These are phyloP conservation scores for Phylloscopus trochilus DNA, from an alignment of 2,113 vertebrate species.

Conservation along the genomic window DNA sequence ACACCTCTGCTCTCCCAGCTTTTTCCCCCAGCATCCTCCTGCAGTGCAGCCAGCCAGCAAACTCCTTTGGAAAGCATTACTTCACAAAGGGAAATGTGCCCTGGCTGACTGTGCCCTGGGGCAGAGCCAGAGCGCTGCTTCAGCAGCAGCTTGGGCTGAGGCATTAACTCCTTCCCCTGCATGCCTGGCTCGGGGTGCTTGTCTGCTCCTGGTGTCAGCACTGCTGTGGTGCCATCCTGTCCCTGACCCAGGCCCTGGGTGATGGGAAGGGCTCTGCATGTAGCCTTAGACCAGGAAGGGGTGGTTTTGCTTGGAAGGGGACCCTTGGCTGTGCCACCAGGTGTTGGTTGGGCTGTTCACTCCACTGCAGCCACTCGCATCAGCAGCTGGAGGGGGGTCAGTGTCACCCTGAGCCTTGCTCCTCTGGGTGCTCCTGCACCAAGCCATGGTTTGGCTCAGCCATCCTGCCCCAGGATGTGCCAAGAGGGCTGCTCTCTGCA, in stretches of 20 bases:
- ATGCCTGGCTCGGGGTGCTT: background rate
- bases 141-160: background rate
- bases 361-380: rapidly evolving
- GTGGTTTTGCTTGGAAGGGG: background rate
- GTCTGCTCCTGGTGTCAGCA: background rate
- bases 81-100: background rate
- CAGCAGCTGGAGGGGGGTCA: background rate
- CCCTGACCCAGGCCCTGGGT: background rate
- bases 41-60: background rate
- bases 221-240: background rate
- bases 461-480: rapidly evolving
- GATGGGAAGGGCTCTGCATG: background rate
- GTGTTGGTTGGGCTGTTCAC: background rate
- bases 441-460: background rate
- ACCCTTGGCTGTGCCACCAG: background rate
- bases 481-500: background rate
- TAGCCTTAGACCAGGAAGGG: rapidly evolving
- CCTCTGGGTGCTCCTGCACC: background rate
- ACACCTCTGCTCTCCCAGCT: rapidly evolving
- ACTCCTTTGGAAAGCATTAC: background rate
- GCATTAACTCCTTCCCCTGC: constrained; percentile 2
- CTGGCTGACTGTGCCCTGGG: background rate
- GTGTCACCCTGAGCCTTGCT: background rate
- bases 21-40: background rate
- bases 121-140: background rate